Evolutionary conservation across 2,113 vertebrate genomes (phyloP).

Genomic region (Balaenoptera acutorostrata): DNA sequence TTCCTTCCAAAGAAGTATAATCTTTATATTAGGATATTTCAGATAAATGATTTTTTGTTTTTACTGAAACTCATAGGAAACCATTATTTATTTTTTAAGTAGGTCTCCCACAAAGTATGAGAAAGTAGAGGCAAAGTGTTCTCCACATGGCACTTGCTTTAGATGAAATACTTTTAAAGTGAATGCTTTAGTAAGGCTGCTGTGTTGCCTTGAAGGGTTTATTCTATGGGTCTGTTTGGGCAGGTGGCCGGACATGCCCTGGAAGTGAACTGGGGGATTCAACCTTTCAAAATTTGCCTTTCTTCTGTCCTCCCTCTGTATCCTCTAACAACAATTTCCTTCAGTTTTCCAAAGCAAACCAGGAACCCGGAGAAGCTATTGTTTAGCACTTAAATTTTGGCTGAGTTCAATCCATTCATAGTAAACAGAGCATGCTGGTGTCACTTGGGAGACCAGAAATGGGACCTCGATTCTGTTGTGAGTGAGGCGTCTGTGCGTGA

Average conservation of each 20-base stretch:
- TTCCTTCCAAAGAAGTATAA: background rate
- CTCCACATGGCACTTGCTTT: background rate
- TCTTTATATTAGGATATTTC: background rate
- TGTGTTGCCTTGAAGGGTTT: background rate
- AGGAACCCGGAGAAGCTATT: background rate
- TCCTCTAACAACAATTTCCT: background rate
- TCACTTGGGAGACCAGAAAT: background rate
- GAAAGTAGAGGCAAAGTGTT: background rate
- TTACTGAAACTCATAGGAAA: background rate
- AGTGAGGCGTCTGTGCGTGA: background rate
- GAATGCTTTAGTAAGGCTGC: background rate
- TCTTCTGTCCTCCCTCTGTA: background rate
- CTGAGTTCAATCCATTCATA: background rate
- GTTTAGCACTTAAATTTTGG: background rate
- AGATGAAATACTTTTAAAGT: background rate
- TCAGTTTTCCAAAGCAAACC: background rate
- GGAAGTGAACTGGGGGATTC: background rate
- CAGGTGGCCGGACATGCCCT: background rate
- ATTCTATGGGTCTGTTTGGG: background rate
- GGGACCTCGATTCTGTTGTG: background rate
- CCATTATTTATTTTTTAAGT: background rate
- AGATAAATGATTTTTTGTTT: constrained; percentile 13
- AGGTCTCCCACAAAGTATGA: background rate
- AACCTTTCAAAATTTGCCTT: background rate
- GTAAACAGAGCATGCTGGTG: background rate